phyloP scores from a whole-genome alignment of 2,888 invertebrate species.

The Pseudanteris insignis region DNA sequence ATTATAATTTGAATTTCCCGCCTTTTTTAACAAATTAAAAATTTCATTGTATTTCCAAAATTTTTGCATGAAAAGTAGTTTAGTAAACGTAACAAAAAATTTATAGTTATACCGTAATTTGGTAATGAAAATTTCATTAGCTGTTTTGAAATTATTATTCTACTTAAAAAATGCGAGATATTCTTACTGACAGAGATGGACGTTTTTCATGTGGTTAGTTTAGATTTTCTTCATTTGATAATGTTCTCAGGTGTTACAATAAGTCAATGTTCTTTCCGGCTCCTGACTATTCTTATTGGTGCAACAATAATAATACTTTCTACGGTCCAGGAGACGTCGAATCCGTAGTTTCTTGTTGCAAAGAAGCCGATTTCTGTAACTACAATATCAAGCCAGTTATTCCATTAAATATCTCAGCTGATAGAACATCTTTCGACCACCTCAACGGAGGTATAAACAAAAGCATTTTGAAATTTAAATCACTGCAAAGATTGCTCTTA shows the following conservation, averaged over 20 bases:
- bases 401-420: slow-evolving; percentile 51
- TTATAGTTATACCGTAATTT: not conserved
- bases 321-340: slow-evolving; percentile 68
- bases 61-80: not conserved
- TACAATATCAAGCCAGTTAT: slow-evolving; percentile 72
- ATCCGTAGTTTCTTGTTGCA: slow-evolving; percentile 83
- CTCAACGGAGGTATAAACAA: slow-evolving; percentile 57
- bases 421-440: slow-evolving; percentile 56
- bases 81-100: not conserved
- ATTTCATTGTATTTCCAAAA: too few species aligned
- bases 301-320: slow-evolving; percentile 56
- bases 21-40: too few species aligned
- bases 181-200: too few species aligned
- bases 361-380: slow-evolving; percentile 80
- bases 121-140: slow-evolving; percentile 18
- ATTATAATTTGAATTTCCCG: too few species aligned
- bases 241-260: slow-evolving; percentile 65
- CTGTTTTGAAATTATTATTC: slow-evolving; percentile 14
- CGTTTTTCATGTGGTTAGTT: slow-evolving; percentile 6
- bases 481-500: slow-evolving; percentile 33
- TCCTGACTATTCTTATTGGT: slow-evolving; percentile 61
- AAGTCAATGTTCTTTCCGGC: slow-evolving; percentile 62
- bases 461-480: slow-evolving; percentile 13
- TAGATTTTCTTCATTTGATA: slow-evolving; percentile 31
- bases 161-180: too few species aligned